Evolutionary conservation across 2,113 vertebrate genomes (phyloP), one percentile per base, ranked within the genome.

Genomic region (Callithrix jacchus): DNA sequence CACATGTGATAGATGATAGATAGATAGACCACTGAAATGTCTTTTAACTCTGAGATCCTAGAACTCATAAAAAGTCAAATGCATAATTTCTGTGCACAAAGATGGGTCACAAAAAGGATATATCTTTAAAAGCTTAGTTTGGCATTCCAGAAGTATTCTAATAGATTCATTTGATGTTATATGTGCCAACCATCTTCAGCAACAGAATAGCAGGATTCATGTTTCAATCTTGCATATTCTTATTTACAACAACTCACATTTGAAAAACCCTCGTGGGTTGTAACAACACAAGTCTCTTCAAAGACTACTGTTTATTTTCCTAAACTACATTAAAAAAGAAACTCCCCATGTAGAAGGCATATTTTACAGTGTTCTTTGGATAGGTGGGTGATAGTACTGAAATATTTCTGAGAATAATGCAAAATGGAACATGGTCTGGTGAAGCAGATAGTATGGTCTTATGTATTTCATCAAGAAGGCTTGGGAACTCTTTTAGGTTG

Each of bases 161-260:
- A 94, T 66, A 84, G 77, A 83, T 89, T 23, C 18, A 93, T 93
- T 93, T 93, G 76, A 93, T 93, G 79, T 81, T 81, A 89, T 35
- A 84, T 68, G 89, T 80, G 64, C 64, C 64, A 94, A 56, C 56
- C 40, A 82, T 87, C 83, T 79, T 95, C 64, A 95, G 89, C 92
- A 89, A 35, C 11, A 20, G 52, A 95, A 18, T 64, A 84, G 56
- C 64, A 66, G 70, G 49, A 92, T 89, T 95, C 85, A 92, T 89
- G 92, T 97, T 95, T 97, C 80, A 93, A 90, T 90, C 83, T 95
- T 96, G 61, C 42, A 95, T 70, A 93, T 80, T 94, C 84, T 45
- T 95, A 87, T 92, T 84, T 82, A 30, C 25, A 89, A 94, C n/a
- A 94, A 82, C 47, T 96, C 73, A 94, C 89, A 95, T 54, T 87